Evolutionary conservation across 2,888 invertebrate species (phyloP).

Genomic region (Asteroscopus sphinx): DNA sequence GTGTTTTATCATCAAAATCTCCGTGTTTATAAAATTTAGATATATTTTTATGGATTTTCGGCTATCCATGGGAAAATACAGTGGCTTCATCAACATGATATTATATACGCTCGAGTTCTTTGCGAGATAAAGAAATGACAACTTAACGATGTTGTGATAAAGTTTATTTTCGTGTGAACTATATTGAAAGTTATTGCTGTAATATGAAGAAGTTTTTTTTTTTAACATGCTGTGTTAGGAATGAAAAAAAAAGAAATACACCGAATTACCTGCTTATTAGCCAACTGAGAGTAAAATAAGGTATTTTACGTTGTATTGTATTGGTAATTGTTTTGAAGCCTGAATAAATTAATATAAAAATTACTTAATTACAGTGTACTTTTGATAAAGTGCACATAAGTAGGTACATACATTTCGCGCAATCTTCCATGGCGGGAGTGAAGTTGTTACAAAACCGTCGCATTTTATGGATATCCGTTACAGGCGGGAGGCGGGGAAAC

Average conservation of each 20-base stretch:
- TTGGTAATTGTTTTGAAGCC: no score
- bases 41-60: constrained; percentile 60
- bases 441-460: no score
- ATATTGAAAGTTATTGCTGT: constrained; percentile 31
- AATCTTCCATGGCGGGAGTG: no score
- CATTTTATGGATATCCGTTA: no score
- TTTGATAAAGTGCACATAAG: no score
- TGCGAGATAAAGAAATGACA: not conserved
- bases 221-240: constrained; percentile 43
- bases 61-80: constrained; percentile 61
- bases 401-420: no score
- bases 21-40: constrained; percentile 67
- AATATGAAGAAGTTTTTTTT: constrained; percentile 43
- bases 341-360: no score
- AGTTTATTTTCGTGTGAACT: constrained; percentile 7
- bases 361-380: no score
- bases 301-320: not conserved
- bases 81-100: constrained; percentile 63
- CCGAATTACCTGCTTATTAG: constrained; percentile 36
- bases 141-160: not conserved
- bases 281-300: constrained; percentile 3
- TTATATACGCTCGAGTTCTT: constrained; percentile 25
- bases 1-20: constrained; percentile 67
- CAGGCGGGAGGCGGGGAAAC: no score
- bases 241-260: constrained; percentile 23